Percentiles rank a stretch among this genome's conserved stretches.
Conservation (phyloP, 2,797 vertebrate species). For the Scomberomorus guttatus region DNA sequence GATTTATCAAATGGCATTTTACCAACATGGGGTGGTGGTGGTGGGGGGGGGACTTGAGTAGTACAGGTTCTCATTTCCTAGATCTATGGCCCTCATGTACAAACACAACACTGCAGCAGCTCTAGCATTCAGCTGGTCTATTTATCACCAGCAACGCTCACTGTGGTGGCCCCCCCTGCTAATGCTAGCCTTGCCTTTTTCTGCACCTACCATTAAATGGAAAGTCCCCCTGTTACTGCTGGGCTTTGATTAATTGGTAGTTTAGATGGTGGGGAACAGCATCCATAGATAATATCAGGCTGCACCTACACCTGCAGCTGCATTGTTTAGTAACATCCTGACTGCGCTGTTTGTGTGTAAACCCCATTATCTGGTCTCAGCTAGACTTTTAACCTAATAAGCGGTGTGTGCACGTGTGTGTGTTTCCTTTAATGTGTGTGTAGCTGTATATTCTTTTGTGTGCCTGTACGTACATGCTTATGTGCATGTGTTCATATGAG, state of each 20-base stretch:
- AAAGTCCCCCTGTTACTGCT: constrained; percentile 71
- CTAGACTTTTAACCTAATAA: constrained; percentile 53
- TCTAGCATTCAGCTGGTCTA: constrained; percentile 66
- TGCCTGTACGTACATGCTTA: not conserved
- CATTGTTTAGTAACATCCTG: constrained; percentile 67
- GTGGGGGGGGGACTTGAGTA: constrained; percentile 11
- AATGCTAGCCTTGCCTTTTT: constrained; percentile 74
- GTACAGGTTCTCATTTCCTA: constrained; percentile 64
- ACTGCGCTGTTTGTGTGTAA: constrained; percentile 47
- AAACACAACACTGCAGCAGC: constrained; percentile 27
- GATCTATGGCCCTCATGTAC: constrained; percentile 51
- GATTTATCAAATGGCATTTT: constrained; percentile 77
- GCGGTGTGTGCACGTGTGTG: constrained; percentile 30
- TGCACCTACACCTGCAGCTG: constrained; percentile 71
- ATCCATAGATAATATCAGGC: constrained; percentile 63
- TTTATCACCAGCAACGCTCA: constrained; percentile 71
- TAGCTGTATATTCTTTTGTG: not conserved
- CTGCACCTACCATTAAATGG: constrained; percentile 68
- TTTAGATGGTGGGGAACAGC: constrained; percentile 60
- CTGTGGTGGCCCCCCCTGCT: constrained; percentile 64
- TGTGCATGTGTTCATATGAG: not conserved
- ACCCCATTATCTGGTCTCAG: constrained; percentile 57
- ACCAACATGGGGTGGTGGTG: constrained; percentile 39
- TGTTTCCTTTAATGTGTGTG: constrained; percentile 8
- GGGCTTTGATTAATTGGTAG: constrained; percentile 78